A percentile compares a stretch with the other conserved stretches of the same genome.
phyloP scores from a whole-genome alignment of 2,797 vertebrate genomes.

The Pteropus rufus region DNA sequence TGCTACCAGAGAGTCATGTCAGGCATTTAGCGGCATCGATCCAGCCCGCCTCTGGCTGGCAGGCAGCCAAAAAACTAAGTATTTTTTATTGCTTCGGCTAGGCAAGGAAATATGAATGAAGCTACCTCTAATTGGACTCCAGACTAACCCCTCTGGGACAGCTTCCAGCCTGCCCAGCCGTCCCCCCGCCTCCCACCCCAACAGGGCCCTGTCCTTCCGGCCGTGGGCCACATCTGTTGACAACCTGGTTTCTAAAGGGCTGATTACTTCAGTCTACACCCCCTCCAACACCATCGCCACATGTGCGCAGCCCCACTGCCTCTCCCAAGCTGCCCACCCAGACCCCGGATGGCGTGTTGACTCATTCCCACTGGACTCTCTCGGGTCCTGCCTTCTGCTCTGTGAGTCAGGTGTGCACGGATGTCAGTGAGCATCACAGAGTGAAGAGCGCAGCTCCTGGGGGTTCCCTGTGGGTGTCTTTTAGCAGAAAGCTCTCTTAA shows the following conservation, averaged over 20 bases:
- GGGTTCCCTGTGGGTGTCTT: background rate
- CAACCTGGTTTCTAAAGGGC: conserved; percentile 66
- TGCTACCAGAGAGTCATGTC: conserved; percentile 80
- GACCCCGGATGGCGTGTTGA: background rate
- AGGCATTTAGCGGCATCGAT: conserved; percentile 84
- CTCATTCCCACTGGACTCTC: background rate
- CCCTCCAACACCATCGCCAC: background rate
- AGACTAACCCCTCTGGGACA: conserved; percentile 79
- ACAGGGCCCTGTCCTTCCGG: conserved; percentile 56
- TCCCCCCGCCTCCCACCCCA: background rate
- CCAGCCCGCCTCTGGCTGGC: conserved; percentile 81
- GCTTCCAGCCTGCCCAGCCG: conserved; percentile 49
- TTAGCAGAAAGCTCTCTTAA: background rate
- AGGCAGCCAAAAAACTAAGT: conserved; percentile 82
- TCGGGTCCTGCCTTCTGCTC: background rate
- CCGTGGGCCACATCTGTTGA: conserved; percentile 59
- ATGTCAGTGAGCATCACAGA: background rate
- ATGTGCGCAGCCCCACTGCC: background rate
- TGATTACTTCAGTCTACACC: background rate
- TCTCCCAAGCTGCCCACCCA: background rate
- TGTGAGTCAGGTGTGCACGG: background rate
- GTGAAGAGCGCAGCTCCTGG: background rate
- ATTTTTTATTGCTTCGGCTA: conserved; percentile 82
- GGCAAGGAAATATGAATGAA: conserved; percentile 82
- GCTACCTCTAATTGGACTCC: conserved; percentile 74